Conservation (phyloP, 2,888 invertebrate species). For the Nezara viridula region DNA sequence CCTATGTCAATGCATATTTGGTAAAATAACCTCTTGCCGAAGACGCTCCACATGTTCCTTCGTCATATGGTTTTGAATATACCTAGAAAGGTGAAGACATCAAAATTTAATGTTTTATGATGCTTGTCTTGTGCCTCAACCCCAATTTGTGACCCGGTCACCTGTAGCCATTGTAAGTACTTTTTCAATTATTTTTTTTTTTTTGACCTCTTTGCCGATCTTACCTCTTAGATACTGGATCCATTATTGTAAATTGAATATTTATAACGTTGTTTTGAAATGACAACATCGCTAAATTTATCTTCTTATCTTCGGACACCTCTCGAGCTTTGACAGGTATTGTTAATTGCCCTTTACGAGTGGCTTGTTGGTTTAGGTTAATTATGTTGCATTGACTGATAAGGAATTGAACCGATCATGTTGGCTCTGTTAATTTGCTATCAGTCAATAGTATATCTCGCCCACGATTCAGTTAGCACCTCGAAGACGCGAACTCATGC, state of each 20-base stretch:
- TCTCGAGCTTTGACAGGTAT: not conserved
- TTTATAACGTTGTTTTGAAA: not conserved
- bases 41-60: not conserved
- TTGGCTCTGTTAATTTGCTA: not conserved
- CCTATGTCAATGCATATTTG: not conserved
- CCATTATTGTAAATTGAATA: not conserved
- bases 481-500: too few relatives aligned
- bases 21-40: not conserved
- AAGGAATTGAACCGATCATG: not conserved
- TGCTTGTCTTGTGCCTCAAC: not conserved
- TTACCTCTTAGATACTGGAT: not conserved
- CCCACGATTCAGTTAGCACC: too few relatives aligned
- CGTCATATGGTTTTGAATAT: not conserved
- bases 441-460: not conserved
- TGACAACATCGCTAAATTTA: conserved; percentile 36
- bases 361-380: conserved; percentile 27
- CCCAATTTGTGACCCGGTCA: not conserved
- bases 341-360: not conserved
- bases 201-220: not conserved
- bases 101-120: not conserved
- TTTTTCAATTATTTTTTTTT: not conserved
- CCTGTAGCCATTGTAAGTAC: not conserved
- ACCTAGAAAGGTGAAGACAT: not conserved
- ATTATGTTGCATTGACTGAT: conserved; percentile 10
- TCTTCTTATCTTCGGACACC: not conserved